Percentiles rank a stretch among this genome's conserved stretches.
Conservation (phyloP, 2,113 vertebrate genomes). For the Charadrius vociferus region DNA sequence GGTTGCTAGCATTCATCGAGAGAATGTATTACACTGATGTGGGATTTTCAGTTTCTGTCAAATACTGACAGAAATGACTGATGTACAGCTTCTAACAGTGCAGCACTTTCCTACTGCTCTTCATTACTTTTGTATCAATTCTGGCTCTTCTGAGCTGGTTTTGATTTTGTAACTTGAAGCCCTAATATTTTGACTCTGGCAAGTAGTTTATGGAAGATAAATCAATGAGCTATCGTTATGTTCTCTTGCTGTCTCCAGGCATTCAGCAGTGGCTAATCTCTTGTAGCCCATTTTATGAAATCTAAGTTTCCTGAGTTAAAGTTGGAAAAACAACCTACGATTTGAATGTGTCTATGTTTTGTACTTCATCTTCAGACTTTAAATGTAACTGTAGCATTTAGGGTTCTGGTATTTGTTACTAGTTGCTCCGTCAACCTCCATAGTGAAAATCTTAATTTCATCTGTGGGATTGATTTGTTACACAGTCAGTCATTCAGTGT, state of each 20-base stretch:
- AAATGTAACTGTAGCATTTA: not conserved
- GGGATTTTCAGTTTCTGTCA: constrained; percentile 9
- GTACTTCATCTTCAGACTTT: not conserved
- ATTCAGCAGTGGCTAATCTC: not conserved
- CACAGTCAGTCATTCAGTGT: not conserved
- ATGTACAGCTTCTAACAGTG: not conserved
- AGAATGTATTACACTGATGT: not conserved
- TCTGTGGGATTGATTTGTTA: not conserved
- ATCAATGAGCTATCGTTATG: not conserved
- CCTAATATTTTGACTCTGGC: constrained; percentile 20
- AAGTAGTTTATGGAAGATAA: constrained; percentile 4
- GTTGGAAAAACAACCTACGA: not conserved
- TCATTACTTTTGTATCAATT: constrained; percentile 9
- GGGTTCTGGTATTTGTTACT: not conserved
- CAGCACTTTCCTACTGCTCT: not conserved
- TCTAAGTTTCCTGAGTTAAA: not conserved
- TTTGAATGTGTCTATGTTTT: not conserved
- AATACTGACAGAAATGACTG: not conserved
- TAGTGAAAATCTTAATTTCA: not conserved
- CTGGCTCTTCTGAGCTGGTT: constrained; percentile 1
- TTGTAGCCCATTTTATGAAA: not conserved
- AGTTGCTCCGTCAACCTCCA: not conserved
- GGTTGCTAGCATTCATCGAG: not conserved
- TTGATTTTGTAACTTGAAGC: constrained; percentile 21
- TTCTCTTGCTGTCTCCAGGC: not conserved